Evolutionary conservation across 1,140 invertebrate genomes (phyloP), one percentile per base, ranked within the genome.

Genomic region (Apis cerana): DNA sequence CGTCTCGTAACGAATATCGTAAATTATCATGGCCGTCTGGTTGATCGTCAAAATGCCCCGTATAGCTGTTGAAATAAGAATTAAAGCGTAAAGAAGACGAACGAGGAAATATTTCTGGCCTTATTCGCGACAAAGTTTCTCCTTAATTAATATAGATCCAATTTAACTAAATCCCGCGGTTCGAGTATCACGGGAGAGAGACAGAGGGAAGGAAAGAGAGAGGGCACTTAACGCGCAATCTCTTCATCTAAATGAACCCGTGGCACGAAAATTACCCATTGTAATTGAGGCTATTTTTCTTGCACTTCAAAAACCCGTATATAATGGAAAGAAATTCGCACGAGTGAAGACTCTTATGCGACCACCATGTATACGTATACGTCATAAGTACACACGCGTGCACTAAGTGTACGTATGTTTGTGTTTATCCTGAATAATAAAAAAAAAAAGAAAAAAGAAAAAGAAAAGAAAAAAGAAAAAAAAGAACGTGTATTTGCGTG

Each of bases 241-340:
- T 81, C 72, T 75, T 67, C 54, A 75, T 81, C 80, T 81, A 81
- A 81, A 81, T 81, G 80, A 81, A 56, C 72, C 72, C 43, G 71
- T 67, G 80, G 80, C 80, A 81, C 80, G 80, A 77, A 82, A 82
- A 82, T 76, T 77, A 82, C 65, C 80, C 80, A 77, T 77, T 82
- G 74, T 77, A 82, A 82, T 58, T 50, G 52, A 81, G 67, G 80
- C 80, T 62, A 77, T 77, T 82, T 82, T 82, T 82, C 80, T 82
- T 81, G 50, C 64, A 64, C 80, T 82, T 77, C 74, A 82, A 82
- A 82, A 82, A 17, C 17, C 27, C 48, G 27, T 21, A 56, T 54
- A 77, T 82, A 82, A 76, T 77, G 65, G 65, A 69, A 69, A 82
- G 74, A 77, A 76, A 77, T 82, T 82, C 80, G 65, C 80, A 82